Base-by-base conservation (phyloP, 2,113 vertebrate species). In the Syngnathus floridae region DNA sequence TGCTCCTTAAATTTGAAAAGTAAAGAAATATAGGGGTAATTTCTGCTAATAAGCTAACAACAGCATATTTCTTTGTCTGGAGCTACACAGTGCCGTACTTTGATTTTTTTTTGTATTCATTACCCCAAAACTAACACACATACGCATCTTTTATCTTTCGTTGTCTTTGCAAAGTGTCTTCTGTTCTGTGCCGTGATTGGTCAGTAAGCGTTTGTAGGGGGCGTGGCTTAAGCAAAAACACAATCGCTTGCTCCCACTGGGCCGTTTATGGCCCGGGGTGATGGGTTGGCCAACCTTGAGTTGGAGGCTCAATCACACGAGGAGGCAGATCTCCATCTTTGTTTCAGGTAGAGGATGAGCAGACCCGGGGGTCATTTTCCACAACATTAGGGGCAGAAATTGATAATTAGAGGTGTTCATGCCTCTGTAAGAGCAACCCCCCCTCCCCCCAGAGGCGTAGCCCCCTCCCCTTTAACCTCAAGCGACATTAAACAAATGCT, bases 401-500 rank as follows among this genome's bases (percentile, higher is more conserved):
- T 82, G 87, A 89, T 87, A 90, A 87, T 90, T 89, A 88, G 87
- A 89, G 87, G 88, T 89, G 86, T 88, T 89, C 87, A 89, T 90
- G 84, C 84, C 86, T 85, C 54, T 69, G 71, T 74, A 36, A 70
- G 79, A 81, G 76, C 73, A 76, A 26, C 46, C 13, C 40, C n/a
- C 37, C 46, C 13, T 21, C n/a, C 37, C 5, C 41, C 46, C 11
- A 2, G 65, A 76, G 84, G 85, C 85, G 81, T 73, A 74, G 77
- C 78, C 83, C 78, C 83, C 85, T 88, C 84, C 83, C 86, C 91
- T 89, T 91, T 91, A 90, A 91, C 90, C 90, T 88, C 88, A 89
- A 89, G 90, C 88, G 82, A 87, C 86, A 89, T 88, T 90, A 88
- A 92, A 89, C 89, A 90, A 90, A 89, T 90, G 86, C 83, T 84